Base-by-base conservation (phyloP, 2,797 vertebrate genomes). In the Rhabdomys pumilio region DNA sequence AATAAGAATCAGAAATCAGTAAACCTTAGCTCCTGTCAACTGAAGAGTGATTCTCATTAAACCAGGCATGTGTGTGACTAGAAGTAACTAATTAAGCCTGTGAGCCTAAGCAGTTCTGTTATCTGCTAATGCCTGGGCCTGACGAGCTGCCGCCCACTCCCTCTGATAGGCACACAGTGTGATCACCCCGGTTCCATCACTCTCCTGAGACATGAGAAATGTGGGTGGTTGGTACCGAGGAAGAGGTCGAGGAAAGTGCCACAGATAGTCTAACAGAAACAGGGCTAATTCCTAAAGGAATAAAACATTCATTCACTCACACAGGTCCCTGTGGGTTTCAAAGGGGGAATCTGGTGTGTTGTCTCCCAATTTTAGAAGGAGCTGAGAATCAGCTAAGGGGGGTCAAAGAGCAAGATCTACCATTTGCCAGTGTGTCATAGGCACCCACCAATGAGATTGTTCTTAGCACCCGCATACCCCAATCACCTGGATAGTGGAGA, bases 321-420 rank as follows among this genome's bases (percentile, higher is more conserved):
- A 94, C 19, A 83, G 92, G 77, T 76, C 63, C 89, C 83, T 94
- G 92, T 83, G 93, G 77, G 75, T 94, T 87, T 89, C 95, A 96
- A 89, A 91, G 92, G 47, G 63, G 44, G 57, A 76, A 83, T 38
- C 79, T 3, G 26, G 4, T 31, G 91, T 88, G 87, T 84, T 94
- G 91, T 96, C 92, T 90, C 65, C 90, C 91, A 76, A 41, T 84
- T 76, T 96, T n/a, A 81, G 88, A 90, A 76, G 31, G 61, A n/a
- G n/a, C n/a, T n/a, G n/a, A n/a, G n/a, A 95, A 65, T 91, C 91
- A 59, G 63, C 6, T 14, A 55, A 47, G 69, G 57, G 53, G 41
- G 34, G 41, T 63, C 77, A 26, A 81, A 57, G 44, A 1, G 0
- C 50, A 63, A 88, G 73, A 82, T 50, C 77, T 82, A 73, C 86